Conservation (phyloP, 37 sponge, comb jelly and placozoan genomes). For the Bolinopsis microptera region DNA sequence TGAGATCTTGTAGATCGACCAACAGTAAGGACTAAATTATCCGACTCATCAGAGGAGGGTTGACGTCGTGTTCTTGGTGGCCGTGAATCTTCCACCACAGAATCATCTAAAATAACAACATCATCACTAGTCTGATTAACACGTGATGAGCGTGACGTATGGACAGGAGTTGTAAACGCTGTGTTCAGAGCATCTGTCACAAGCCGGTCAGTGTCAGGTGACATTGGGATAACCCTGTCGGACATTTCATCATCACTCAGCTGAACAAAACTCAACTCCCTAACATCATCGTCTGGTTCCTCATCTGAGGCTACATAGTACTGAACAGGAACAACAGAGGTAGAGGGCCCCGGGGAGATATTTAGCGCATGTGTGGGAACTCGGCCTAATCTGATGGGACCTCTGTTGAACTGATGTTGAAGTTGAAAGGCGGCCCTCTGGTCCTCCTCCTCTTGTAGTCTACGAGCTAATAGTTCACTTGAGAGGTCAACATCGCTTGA, state of each 20-base stretch:
- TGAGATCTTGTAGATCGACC: constrained; percentile 21
- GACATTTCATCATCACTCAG: background rate
- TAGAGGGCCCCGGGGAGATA: background rate
- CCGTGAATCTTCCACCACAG: background rate
- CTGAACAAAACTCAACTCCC: constrained; percentile 11
- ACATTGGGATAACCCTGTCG: background rate
- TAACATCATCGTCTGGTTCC: background rate
- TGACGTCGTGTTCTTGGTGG: background rate
- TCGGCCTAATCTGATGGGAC: background rate
- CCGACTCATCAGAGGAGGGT: background rate
- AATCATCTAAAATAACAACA: constrained; percentile 16
- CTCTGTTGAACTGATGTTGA: background rate
- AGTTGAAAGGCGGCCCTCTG: background rate
- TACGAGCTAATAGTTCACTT: constrained; percentile 27
- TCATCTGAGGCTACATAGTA: background rate
- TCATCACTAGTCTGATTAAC: background rate
- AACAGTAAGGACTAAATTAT: constrained; percentile 10
- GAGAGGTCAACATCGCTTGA: constrained; percentile 8
- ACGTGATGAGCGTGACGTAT: background rate
- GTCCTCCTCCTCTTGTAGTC: constrained; percentile 54
- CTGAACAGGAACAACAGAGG: background rate
- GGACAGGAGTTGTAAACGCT: background rate
- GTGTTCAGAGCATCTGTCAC: background rate
- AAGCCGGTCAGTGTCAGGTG: background rate
- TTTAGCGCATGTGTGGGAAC: background rate